A percentile compares a stretch with the other conserved stretches of the same genome.
Conservation (phyloP, 2,113 vertebrate genomes). For the Amia ocellicauda region DNA sequence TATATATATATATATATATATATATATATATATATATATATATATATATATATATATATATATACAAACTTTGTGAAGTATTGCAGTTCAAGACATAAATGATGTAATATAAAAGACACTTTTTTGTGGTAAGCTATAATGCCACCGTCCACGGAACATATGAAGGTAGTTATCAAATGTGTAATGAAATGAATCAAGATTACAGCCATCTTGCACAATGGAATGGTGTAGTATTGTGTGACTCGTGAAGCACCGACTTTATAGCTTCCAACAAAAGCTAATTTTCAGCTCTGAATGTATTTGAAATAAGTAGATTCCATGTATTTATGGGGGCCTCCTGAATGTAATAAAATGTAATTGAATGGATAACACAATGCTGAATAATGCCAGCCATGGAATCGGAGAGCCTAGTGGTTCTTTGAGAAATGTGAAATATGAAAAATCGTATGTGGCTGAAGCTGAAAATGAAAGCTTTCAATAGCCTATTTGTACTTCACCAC, state of each 20-base stretch:
- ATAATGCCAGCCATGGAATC: not conserved
- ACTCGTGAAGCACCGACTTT: not conserved
- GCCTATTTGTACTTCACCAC: not conserved
- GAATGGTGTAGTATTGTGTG: not conserved
- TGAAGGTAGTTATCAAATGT: not conserved
- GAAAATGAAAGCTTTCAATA: not conserved
- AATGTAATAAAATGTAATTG: constrained; percentile 10
- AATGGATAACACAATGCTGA: not conserved
- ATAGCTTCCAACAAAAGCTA: not conserved
- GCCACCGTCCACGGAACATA: not conserved
- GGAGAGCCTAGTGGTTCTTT: not conserved
- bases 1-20: too few relatives aligned
- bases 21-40: too few relatives aligned
- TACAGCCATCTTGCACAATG: not conserved
- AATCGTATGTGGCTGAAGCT: not conserved
- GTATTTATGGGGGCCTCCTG: not conserved
- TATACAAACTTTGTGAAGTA: not conserved
- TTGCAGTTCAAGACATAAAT: not conserved
- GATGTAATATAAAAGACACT: not conserved
- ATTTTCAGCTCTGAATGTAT: not conserved
- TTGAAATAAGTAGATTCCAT: not conserved
- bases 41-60: too few relatives aligned
- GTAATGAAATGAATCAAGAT: constrained; percentile 8
- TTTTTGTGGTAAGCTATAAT: not conserved
- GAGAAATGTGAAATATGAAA: not conserved